Evolutionary conservation across 2,797 vertebrate genomes (phyloP), one percentile per base, ranked within the genome.

Genomic region (Scomberomorus guttatus): DNA sequence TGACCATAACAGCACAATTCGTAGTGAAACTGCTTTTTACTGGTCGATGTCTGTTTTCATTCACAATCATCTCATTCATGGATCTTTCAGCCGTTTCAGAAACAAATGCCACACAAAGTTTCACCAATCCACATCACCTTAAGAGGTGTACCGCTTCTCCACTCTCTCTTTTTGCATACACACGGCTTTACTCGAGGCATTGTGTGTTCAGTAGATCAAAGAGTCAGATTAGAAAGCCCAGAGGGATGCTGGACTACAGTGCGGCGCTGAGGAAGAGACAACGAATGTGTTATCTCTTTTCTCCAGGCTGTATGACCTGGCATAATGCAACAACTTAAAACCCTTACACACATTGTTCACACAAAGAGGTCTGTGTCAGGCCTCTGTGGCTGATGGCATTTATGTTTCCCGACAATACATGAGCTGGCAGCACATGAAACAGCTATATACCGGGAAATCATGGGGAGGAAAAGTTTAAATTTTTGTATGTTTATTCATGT

Each of bases 261-360:
- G 78, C 50, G 57, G 42, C 55, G 6, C 3, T 11, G 27, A 66
- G 34, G 55, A 70, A 34, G 39, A 71, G 62, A 54, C 66, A 63
- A 61, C 29, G 46, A 18, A 29, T 13, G 55, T 39, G 42, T 85
- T 87, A 83, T 87, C 83, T 79, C 42, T 59, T 85, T 77, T 82
- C 66, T 79, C 67, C 85, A 83, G 79, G 71, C 82, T 74, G 59
- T 20, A 48, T 20, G 14, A 77, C 57, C 42, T 12, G 11, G 51
- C 27, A 67, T 54, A 55, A 57, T 64, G 60, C 11, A 72, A 32
- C 72, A 73, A 78, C 65, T 76, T 78, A 17, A 80, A 50, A 50
- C 52, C 70, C 37, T 56, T 2, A 42, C 24, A 17, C 56, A 50
- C 46, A 60, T 70, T 77, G 76, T 81, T 79, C 54, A 66, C 60